phyloP scores from a whole-genome alignment of 2,888 invertebrate genomes.

The Hirtodrosophila alboralis region DNA sequence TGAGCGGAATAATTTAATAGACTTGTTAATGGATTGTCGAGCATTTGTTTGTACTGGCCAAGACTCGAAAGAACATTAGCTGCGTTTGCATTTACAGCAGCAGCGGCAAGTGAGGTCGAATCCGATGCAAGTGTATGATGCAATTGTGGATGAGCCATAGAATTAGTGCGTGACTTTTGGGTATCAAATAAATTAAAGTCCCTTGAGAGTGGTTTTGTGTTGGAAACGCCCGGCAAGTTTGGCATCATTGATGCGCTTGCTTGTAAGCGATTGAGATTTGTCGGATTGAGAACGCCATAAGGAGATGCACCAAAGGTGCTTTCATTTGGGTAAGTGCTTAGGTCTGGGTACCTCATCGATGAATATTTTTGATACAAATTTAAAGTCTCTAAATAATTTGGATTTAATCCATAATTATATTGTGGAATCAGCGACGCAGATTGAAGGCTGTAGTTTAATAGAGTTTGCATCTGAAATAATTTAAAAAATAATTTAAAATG shows the following conservation, averaged over 20 bases:
- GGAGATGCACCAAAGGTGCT: constrained; percentile 24
- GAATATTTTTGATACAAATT: constrained; percentile 56
- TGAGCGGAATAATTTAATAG: constrained; percentile 42
- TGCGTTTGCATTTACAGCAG: constrained; percentile 17
- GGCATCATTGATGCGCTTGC: constrained; percentile 30
- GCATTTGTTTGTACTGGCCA: constrained; percentile 47
- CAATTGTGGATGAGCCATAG: constrained; percentile 25
- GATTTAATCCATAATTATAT: constrained; percentile 60
- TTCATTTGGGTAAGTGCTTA: constrained; percentile 39
- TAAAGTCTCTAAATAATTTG: constrained; percentile 65
- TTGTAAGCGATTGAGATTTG: constrained; percentile 29
- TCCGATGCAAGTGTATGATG: constrained; percentile 29
- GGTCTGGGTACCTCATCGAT: constrained; percentile 43
- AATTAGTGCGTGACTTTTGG: constrained; percentile 24
- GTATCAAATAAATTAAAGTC: constrained; percentile 45
- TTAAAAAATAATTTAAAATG: too few species aligned
- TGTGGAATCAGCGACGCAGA: constrained; percentile 60
- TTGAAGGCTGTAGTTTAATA: constrained; percentile 65
- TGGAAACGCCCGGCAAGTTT: constrained; percentile 32
- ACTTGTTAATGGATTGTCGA: constrained; percentile 51
- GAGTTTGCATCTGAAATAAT: constrained; percentile 65
- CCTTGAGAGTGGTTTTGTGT: constrained; percentile 20
- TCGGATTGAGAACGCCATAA: constrained; percentile 24
- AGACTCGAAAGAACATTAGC: constrained; percentile 35
- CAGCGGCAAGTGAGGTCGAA: constrained; percentile 12